Conservation (phyloP, 2,797 vertebrate species). For the Channa striata region DNA sequence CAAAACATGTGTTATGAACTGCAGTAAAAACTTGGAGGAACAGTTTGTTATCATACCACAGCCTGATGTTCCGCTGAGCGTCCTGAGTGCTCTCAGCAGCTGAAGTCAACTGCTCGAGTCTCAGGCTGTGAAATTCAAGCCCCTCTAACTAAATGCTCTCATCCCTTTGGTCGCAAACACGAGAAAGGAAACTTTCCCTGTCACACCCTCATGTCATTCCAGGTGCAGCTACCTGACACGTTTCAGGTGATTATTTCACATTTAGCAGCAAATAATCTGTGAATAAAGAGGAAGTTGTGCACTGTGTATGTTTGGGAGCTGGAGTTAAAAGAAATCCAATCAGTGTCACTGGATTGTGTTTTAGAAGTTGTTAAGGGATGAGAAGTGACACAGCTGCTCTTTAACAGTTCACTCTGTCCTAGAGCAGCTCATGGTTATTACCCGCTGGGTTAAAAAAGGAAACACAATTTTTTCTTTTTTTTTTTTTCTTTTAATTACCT, state of each 20-base stretch:
- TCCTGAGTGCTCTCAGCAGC: not conserved
- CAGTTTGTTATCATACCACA: not conserved
- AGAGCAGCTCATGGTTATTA: slow-evolving; percentile 16
- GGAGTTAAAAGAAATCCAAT: too few relatives aligned
- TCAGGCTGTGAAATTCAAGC: not conserved
- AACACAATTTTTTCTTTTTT: too few relatives aligned
- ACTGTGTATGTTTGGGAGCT: too few relatives aligned
- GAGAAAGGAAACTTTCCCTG: not conserved
- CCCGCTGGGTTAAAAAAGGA: slow-evolving; percentile 21
- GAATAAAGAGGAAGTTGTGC: too few relatives aligned
- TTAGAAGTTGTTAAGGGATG: not conserved
- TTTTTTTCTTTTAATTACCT: slow-evolving; percentile 32
- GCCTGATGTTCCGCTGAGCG: not conserved
- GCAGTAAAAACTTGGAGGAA: not conserved
- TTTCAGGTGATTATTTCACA: not conserved
- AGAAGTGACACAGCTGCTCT: slow-evolving; percentile 47
- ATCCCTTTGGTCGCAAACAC: not conserved
- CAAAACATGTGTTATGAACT: not conserved
- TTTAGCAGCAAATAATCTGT: too few relatives aligned
- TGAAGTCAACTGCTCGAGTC: not conserved
- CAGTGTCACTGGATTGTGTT: not conserved
- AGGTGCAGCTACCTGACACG: not conserved
- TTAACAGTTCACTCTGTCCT: slow-evolving; percentile 22
- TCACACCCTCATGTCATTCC: not conserved
- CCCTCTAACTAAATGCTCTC: not conserved